These are phyloP conservation scores for Macrophya alboannulata DNA, from an alignment of 2,888 invertebrate genomes.

Conservation along the genomic window DNA sequence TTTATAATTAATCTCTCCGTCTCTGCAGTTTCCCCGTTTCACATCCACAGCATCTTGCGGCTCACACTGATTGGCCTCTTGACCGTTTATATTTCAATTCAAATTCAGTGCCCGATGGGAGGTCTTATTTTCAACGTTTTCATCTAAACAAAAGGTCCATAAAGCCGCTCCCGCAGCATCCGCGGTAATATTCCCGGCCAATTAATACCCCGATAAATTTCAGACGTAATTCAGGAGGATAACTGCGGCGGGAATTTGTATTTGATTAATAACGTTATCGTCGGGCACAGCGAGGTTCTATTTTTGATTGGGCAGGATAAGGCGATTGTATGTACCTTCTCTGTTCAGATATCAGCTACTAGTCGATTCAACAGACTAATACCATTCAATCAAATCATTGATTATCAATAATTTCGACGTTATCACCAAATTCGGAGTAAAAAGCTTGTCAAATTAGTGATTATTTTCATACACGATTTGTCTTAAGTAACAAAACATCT, in stretches of 20 bases:
- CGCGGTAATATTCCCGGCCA: not conserved
- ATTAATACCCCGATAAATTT: slow-evolving; percentile 7
- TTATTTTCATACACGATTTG: not conserved
- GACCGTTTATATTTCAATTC: slow-evolving; percentile 12
- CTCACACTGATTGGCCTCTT: not conserved
- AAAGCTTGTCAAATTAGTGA: not conserved
- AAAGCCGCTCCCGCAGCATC: not conserved
- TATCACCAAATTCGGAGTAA: not conserved
- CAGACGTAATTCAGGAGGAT: not conserved
- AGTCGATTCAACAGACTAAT: not conserved
- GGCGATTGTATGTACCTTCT: not conserved
- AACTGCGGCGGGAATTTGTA: not conserved
- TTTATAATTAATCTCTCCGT: not conserved
- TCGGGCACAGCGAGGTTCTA: not conserved
- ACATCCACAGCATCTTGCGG: not conserved
- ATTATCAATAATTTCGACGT: not conserved
- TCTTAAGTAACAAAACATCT: not conserved
- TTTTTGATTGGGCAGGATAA: not conserved
- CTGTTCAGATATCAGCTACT: not conserved
- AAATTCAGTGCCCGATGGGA: not conserved
- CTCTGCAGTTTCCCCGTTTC: not conserved
- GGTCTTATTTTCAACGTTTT: not conserved
- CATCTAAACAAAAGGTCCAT: not conserved
- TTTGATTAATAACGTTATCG: not conserved
- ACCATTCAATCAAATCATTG: not conserved